Percentiles rank a stretch among this genome's conserved stretches.
Conservation (phyloP, 2,797 vertebrate genomes). For the Manis crassicaudata region DNA sequence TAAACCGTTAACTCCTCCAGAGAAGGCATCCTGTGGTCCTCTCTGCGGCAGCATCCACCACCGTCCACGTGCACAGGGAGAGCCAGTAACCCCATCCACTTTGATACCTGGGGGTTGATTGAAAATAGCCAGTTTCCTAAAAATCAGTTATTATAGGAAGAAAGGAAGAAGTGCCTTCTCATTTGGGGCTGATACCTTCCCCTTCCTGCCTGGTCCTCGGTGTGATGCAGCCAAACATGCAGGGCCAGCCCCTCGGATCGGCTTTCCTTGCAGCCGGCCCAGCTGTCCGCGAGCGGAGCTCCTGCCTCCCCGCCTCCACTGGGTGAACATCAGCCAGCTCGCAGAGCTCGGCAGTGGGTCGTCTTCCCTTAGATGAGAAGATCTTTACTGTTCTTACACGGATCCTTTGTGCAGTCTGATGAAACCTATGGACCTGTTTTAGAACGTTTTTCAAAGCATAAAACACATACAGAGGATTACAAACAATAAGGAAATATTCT, state of each 20-base stretch:
- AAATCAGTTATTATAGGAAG: neutral
- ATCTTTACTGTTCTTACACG: neutral
- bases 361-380: neutral
- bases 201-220: neutral
- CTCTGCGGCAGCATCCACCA: neutral
- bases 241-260: neutral
- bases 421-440: neutral
- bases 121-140: neutral
- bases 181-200: neutral
- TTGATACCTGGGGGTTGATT: neutral
- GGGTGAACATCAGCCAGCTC: no score
- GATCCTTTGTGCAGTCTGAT: neutral
- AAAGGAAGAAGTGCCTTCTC: neutral
- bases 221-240: neutral
- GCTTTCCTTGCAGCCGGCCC: no score
- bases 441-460: neutral
- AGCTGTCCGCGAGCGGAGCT: no score
- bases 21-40: neutral
- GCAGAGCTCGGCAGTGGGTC: no score
- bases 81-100: neutral
- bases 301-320: no score
- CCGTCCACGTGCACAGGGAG: neutral
- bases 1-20: neutral
- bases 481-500: neutral
- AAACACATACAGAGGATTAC: constrained; percentile 35